A percentile compares a stretch with the other conserved stretches of the same genome.
phyloP scores from a whole-genome alignment of 2,797 vertebrate species.

The Schizothorax lantsangensis region DNA sequence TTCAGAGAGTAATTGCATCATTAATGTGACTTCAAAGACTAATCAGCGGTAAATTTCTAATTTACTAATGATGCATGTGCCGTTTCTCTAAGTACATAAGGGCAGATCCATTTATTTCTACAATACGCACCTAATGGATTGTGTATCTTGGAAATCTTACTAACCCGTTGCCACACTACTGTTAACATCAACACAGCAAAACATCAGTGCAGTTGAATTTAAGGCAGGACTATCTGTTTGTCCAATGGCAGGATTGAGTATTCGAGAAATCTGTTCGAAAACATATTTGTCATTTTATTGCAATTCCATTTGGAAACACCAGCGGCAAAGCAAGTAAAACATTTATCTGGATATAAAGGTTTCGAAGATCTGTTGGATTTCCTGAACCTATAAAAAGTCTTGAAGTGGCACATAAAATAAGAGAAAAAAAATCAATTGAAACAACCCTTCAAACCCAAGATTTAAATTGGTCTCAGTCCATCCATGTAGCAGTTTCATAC shows the following conservation, averaged over 20 bases:
- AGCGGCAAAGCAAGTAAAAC: not conserved
- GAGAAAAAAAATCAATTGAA: not conserved
- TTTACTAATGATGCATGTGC: conserved; percentile 44
- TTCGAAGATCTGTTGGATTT: conserved; percentile 17
- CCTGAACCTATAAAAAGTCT: conserved; percentile 20
- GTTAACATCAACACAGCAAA: not conserved
- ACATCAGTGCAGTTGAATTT: not conserved
- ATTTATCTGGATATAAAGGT: conserved; percentile 13
- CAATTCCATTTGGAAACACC: conserved; percentile 11
- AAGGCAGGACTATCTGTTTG: not conserved
- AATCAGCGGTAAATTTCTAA: conserved; percentile 53
- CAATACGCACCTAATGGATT: not conserved
- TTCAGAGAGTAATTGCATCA: conserved; percentile 55
- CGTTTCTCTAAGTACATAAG: not conserved
- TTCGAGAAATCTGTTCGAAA: conserved; percentile 1
- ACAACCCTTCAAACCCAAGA: conserved; percentile 33
- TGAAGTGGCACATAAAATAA: conserved; percentile 25
- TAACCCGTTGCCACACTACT: not conserved
- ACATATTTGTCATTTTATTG: conserved; percentile 19
- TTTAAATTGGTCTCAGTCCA: conserved; percentile 16
- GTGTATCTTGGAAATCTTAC: not conserved
- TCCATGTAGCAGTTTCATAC: conserved; percentile 30
- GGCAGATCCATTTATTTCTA: not conserved
- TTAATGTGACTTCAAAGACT: conserved; percentile 59
- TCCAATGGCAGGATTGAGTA: not conserved